Evolutionary conservation across 2,888 invertebrate species (phyloP).

Genomic region (Pimpla rufipes): DNA sequence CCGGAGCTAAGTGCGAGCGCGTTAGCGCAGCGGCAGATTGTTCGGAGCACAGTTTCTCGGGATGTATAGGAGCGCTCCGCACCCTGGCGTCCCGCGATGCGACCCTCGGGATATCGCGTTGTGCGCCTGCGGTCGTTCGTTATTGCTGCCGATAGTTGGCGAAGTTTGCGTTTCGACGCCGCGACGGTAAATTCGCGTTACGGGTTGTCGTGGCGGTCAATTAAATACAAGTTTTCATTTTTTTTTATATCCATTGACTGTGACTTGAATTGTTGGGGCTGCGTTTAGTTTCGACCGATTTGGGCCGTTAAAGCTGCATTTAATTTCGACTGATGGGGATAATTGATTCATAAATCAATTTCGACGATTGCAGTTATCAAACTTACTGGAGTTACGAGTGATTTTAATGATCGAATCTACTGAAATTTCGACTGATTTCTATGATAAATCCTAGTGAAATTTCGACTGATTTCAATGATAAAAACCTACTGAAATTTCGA

Average conservation of each 20-base stretch:
- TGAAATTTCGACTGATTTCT: neutral
- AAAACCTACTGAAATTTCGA: neutral
- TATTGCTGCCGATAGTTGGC: neutral
- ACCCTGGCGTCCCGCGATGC: too few relatives aligned
- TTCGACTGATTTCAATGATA: neutral
- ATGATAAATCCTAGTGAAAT: too few relatives aligned
- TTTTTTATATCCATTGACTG: too few relatives aligned
- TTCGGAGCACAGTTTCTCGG: conserved; percentile 53
- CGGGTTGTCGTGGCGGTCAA: neutral
- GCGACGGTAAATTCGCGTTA: neutral
- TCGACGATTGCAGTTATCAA: too few relatives aligned
- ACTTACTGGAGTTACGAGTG: neutral
- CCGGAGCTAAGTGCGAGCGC: conserved; percentile 22
- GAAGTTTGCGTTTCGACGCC: neutral
- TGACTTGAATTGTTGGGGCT: too few relatives aligned
- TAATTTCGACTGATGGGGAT: too few relatives aligned
- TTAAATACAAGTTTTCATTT: neutral
- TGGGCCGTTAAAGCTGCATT: too few relatives aligned
- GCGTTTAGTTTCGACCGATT: too few relatives aligned
- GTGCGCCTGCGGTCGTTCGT: neutral
- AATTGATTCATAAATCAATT: too few relatives aligned
- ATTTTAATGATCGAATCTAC: neutral
- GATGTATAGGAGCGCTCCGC: conserved; percentile 13
- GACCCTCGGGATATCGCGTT: neutral
- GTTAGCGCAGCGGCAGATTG: conserved; percentile 48